Evolutionary conservation across 2,113 vertebrate species (phyloP).

Genomic region (Diadophis punctatus): DNA sequence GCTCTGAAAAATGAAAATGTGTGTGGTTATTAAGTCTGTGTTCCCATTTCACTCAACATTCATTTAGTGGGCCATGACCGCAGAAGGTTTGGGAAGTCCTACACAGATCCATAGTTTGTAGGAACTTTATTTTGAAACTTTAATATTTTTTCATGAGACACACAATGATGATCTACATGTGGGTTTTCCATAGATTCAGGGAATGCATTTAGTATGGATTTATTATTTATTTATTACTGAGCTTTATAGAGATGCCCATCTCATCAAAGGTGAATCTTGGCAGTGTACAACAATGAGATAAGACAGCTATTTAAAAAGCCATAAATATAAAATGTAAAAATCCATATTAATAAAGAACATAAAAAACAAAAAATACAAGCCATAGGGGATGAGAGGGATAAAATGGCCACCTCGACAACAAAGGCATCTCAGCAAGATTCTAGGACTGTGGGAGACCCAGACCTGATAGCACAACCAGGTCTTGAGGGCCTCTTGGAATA

Average conservation of each 20-base stretch:
- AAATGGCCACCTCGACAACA: neutral
- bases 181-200: neutral
- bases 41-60: neutral
- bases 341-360: neutral
- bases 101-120: neutral
- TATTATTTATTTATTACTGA: neutral
- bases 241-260: neutral
- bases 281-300: neutral
- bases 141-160: neutral
- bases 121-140: neutral
- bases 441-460: neutral
- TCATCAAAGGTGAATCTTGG: neutral
- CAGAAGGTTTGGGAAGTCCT: neutral
- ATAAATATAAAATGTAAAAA: neutral
- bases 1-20: neutral
- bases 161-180: neutral
- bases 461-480: neutral
- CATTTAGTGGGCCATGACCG: neutral
- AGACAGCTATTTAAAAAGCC: neutral
- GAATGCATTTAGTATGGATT: neutral
- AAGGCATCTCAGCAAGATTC: neutral
- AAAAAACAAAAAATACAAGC: neutral
- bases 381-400: neutral
- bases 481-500: neutral
- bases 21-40: neutral